A percentile compares a stretch with the other conserved stretches of the same genome.
These are phyloP conservation scores for Tachyglossus aculeatus DNA, from an alignment of 2,797 vertebrate genomes.

Conservation along the genomic window DNA sequence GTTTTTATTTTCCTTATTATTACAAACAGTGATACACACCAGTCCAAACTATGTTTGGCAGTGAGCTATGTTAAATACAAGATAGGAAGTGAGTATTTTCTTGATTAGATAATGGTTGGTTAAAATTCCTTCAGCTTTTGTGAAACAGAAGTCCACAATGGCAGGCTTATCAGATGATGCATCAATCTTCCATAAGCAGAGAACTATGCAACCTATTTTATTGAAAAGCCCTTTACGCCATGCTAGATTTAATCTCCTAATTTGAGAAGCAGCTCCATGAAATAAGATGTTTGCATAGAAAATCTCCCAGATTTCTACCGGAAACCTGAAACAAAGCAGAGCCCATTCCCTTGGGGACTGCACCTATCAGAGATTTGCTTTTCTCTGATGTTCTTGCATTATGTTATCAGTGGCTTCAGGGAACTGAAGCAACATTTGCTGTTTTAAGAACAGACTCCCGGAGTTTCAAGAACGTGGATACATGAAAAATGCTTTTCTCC, in stretches of 20 bases:
- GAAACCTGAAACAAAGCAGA: constrained; percentile 81
- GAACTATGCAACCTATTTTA: constrained; percentile 76
- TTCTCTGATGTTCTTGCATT: constrained; percentile 82
- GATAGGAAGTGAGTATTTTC: constrained; percentile 72
- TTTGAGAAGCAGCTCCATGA: constrained; percentile 82
- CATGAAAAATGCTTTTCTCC: constrained; percentile 71
- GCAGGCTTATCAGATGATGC: constrained; percentile 77
- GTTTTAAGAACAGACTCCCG: constrained; percentile 78
- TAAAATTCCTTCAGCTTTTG: constrained; percentile 76
- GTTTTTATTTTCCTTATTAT: constrained; percentile 60
- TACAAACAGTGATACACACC: constrained; percentile 64
- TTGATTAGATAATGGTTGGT: constrained; percentile 76
- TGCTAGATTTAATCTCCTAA: constrained; percentile 83
- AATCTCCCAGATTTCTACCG: constrained; percentile 79
- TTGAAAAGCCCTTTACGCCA: constrained; percentile 78
- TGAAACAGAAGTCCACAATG: constrained; percentile 77
- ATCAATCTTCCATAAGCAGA: constrained; percentile 82
- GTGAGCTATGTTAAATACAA: constrained; percentile 70
- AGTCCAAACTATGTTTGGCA: constrained; percentile 66
- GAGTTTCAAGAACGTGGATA: constrained; percentile 63
- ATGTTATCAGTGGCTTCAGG: constrained; percentile 81
- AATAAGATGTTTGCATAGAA: constrained; percentile 84
- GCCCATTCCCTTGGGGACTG: constrained; percentile 74
- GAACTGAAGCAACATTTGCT: constrained; percentile 76
- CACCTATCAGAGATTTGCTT: constrained; percentile 79